These are phyloP conservation scores for Mesorhabditis belari DNA, from an alignment of 2,888 invertebrate species.

Conservation along the genomic window DNA sequence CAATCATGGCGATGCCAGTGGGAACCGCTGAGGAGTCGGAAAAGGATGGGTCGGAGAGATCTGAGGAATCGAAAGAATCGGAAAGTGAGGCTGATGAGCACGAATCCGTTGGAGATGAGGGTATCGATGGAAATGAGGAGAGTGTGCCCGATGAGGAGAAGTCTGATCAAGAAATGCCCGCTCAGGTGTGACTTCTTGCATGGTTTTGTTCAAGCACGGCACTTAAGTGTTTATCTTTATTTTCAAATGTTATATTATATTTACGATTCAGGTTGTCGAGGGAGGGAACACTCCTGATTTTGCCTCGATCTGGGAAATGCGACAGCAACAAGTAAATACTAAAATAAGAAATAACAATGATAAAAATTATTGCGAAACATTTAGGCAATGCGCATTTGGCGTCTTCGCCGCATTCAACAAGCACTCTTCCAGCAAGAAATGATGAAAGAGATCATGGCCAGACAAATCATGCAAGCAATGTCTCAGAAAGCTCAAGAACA, in stretches of 20 bases:
- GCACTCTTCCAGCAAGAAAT: not conserved
- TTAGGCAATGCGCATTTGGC: no score
- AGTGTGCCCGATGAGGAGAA: not conserved
- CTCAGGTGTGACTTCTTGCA: not conserved
- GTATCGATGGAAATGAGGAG: not conserved
- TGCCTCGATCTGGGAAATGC: no score
- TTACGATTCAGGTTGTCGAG: not conserved
- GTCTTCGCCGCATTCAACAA: not conserved
- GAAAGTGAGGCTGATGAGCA: not conserved
- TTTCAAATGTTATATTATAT: not conserved
- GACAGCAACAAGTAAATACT: no score
- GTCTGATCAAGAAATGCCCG: not conserved
- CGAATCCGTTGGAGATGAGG: not conserved
- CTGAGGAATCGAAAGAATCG: no score
- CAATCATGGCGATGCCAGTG: not conserved
- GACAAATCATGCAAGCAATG: not conserved
- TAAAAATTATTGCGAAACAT: no score
- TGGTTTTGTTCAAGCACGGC: not conserved
- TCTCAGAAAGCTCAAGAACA: not conserved
- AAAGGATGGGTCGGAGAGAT: no score
- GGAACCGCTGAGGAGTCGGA: not conserved
- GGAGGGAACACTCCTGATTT: not conserved
- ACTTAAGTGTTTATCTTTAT: not conserved
- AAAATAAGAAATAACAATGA: no score
- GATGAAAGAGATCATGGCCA: not conserved